Base-by-base conservation (phyloP, 2,113 vertebrate species). In the Marmota flaviventris region DNA sequence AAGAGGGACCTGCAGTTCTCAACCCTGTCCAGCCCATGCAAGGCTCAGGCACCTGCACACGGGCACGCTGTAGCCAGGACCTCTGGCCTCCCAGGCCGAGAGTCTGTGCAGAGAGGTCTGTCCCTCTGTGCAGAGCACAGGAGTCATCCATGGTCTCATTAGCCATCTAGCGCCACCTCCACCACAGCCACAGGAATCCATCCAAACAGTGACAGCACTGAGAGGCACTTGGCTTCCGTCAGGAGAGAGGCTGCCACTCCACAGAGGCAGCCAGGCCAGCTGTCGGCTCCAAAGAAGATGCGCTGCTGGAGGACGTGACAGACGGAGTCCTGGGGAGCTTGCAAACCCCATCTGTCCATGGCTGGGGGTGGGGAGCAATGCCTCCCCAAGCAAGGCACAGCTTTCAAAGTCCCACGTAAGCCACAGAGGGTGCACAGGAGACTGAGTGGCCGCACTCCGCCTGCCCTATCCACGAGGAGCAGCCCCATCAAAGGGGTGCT, bases 141-240 rank as follows among this genome's bases (percentile, higher is more conserved):
- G 78, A 97, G 65, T 85, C 77, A 89, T 92, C 91, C 5, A n/a
- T 94, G 67, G 79, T 90, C 93, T 93, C 93, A 65, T 92, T 61
- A 93, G 85, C 96, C 97, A 96, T 51, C 89, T 93, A 95, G 86
- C 87, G 29, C 4, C 42, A 12, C 61, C 39, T 0, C 10, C 1
- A 4, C 78, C 22, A 42, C 95, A 91, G 97, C 93, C 93, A 51
- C 27, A 83, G 95, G 92, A 94, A 89, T 88, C 82, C 77, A 65
- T 96, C 42, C 0, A 1, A 95, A 93, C 97, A 97, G 95, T 58
- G 96, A 96, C 45, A 90, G 95, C 70, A 51, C 83, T 7, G 37
- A 72, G 96, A 89, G 76, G 91, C 69, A 73, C 86, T 79, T 92
- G 25, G 29, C 85, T 93, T 56, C 69, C 0, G 2, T 42, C 61